These are phyloP conservation scores for Xiphorhynchus erythropygius DNA, from an alignment of 2,797 vertebrate genomes.

Conservation along the genomic window DNA sequence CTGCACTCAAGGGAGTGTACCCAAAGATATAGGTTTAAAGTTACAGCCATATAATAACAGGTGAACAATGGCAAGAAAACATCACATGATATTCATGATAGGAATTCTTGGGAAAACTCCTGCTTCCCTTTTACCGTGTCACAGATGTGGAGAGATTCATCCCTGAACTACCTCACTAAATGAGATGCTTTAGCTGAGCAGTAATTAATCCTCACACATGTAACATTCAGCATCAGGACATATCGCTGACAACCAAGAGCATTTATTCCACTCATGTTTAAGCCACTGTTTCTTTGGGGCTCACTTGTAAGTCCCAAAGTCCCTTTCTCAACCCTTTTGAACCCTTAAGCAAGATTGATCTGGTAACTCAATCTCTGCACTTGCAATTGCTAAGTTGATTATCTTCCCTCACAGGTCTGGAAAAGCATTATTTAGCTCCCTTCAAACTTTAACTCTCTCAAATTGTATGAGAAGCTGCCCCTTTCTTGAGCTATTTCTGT, in stretches of 20 bases:
- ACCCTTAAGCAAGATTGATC: neutral
- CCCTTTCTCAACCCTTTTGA: neutral
- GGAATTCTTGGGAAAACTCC: neutral
- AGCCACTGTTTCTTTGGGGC: neutral
- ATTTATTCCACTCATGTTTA: neutral
- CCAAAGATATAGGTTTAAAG: neutral
- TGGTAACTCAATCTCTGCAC: neutral
- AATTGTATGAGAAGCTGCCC: neutral
- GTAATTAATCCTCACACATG: neutral
- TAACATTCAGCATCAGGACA: neutral
- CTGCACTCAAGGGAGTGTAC: neutral
- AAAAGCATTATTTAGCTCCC: neutral
- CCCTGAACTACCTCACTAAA: neutral
- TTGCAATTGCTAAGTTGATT: neutral
- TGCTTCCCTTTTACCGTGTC: neutral
- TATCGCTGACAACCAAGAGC: neutral
- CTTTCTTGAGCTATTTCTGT: constrained; percentile 38
- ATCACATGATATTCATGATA: neutral
- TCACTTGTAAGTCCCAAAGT: neutral
- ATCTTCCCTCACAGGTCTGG: neutral
- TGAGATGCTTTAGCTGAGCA: neutral
- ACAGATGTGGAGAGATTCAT: neutral
- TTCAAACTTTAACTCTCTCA: neutral
- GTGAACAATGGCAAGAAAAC: neutral
- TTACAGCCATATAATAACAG: neutral